Evolutionary conservation across 2,888 invertebrate genomes (phyloP).

Genomic region (Xanthorhoe spadicearia): DNA sequence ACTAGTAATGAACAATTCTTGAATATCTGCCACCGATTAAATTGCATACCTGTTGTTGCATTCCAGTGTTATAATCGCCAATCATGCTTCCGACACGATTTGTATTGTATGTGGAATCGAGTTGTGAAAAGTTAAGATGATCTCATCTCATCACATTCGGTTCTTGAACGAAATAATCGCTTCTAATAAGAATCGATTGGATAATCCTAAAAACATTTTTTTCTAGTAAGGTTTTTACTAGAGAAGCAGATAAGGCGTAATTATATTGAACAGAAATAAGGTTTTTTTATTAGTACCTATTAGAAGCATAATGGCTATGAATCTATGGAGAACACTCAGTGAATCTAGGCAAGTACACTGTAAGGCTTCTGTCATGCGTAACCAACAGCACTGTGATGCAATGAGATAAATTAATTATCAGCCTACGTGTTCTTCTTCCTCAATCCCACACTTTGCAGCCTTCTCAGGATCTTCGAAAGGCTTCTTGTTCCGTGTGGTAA

Average conservation of each 20-base stretch:
- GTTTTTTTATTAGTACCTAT: too few species aligned
- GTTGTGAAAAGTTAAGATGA: slow-evolving; percentile 37
- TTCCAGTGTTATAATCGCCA: slow-evolving; percentile 34
- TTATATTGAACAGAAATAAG: too few species aligned
- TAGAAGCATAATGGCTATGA: background rate
- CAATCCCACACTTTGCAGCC: slow-evolving; percentile 50
- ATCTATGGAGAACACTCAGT: slow-evolving; percentile 1
- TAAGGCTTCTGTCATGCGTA: slow-evolving; percentile 39
- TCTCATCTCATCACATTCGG: background rate
- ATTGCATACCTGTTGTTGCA: slow-evolving; percentile 47
- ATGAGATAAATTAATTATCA: slow-evolving; percentile 50
- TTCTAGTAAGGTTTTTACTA: too few species aligned
- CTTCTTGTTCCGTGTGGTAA: slow-evolving; percentile 46
- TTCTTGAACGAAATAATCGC: background rate
- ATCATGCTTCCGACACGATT: slow-evolving; percentile 32
- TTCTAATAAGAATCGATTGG: background rate
- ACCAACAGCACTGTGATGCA: slow-evolving; percentile 35
- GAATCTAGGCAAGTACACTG: slow-evolving; percentile 23
- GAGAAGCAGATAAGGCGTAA: too few species aligned
- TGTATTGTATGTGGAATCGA: slow-evolving; percentile 20
- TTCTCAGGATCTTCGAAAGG: slow-evolving; percentile 40
- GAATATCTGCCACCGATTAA: slow-evolving; percentile 53
- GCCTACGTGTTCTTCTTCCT: slow-evolving; percentile 51
- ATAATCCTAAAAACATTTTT: too few species aligned
- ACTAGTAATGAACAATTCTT: slow-evolving; percentile 65